A percentile compares a stretch with the other conserved stretches of the same genome.
Evolutionary conservation across 1,140 invertebrate species (phyloP).

Genomic region (Caenorhabditis tropicalis): DNA sequence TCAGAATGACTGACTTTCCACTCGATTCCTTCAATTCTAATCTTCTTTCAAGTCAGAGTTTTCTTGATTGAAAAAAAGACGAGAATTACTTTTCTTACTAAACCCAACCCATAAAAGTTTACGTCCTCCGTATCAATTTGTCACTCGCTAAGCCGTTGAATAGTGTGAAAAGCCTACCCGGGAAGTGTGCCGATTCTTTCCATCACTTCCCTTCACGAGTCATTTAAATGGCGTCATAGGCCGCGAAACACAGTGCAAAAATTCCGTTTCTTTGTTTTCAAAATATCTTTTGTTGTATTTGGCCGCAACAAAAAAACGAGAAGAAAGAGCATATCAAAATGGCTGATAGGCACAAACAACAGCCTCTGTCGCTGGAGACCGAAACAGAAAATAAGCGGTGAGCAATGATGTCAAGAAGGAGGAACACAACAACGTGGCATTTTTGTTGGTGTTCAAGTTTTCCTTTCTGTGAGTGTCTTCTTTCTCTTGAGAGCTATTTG

Average conservation of each 20-base stretch:
- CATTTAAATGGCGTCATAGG: neutral
- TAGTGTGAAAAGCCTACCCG: neutral
- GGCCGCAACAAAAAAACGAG: neutral
- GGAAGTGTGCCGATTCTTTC: neutral
- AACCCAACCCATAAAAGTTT: neutral
- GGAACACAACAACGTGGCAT: neutral
- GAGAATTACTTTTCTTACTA: neutral
- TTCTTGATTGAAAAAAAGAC: neutral
- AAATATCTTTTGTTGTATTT: slow-evolving; percentile 32
- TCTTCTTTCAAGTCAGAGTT: neutral
- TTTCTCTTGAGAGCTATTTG: slow-evolving; percentile 27
- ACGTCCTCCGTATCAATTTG: neutral
- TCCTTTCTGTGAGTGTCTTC: slow-evolving; percentile 7
- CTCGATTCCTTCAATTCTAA: no score
- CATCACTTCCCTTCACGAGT: neutral
- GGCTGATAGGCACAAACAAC: slow-evolving; percentile 37
- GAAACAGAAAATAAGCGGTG: slow-evolving; percentile 8
- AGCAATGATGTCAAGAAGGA: neutral
- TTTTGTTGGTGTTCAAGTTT: neutral
- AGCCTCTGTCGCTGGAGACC: neutral
- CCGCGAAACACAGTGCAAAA: neutral
- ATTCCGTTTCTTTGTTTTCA: neutral
- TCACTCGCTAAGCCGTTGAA: neutral
- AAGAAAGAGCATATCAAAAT: slow-evolving; percentile 27
- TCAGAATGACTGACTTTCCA: no score